Percentiles rank a stretch among this genome's conserved stretches.
phyloP scores from a whole-genome alignment of 1,140 invertebrate genomes.

The Lepidurus couesii region DNA sequence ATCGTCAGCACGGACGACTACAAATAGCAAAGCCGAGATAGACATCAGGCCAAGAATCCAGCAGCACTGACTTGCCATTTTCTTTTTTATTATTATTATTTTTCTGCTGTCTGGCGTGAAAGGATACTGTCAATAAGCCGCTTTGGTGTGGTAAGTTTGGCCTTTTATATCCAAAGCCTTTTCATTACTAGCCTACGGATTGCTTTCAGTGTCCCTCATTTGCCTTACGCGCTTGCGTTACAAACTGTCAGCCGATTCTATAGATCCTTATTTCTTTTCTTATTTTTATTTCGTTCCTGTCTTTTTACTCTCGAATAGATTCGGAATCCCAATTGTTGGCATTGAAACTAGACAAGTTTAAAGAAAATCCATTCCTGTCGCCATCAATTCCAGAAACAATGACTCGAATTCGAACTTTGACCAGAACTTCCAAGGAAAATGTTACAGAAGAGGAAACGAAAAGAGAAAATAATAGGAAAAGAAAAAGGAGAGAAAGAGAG shows the following conservation, averaged over 20 bases:
- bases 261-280: too few relatives aligned
- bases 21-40: not conserved
- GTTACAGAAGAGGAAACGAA: not conserved
- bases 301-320: too few relatives aligned
- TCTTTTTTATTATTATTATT: not conserved
- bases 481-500: not conserved
- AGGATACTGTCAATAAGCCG: not conserved
- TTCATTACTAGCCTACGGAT: not conserved
- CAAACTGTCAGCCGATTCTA: not conserved
- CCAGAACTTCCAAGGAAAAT: not conserved
- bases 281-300: too few relatives aligned
- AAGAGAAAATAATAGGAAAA: not conserved
- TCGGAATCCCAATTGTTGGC: too few relatives aligned
- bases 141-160: not conserved
- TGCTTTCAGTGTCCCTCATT: not conserved
- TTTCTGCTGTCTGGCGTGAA: not conserved
- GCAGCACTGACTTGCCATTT: constrained; percentile 8
- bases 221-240: not conserved
- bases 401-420: not conserved
- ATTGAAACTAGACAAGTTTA: too few relatives aligned
- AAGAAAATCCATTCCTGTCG: not conserved
- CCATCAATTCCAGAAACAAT: not conserved
- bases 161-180: constrained; percentile 3
- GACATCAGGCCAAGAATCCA: not conserved
- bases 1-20: constrained; percentile 55